These are phyloP conservation scores for Schizopygopsis malacanthus DNA, from an alignment of 2,797 vertebrate genomes.

Conservation along the genomic window DNA sequence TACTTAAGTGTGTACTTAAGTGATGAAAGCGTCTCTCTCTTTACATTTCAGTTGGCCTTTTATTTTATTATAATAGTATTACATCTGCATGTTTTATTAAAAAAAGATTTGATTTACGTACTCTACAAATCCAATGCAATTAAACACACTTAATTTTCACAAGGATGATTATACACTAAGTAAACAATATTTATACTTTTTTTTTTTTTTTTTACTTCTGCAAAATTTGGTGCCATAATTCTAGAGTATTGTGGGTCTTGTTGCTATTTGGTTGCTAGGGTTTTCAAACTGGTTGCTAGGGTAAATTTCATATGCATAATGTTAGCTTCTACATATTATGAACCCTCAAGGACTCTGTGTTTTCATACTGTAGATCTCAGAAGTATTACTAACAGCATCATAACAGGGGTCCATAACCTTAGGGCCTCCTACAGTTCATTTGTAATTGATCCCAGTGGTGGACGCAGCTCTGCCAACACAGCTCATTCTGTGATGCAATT, in stretches of 20 bases:
- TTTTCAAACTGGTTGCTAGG: background rate
- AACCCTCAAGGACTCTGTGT: background rate
- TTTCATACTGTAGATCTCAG: conserved; percentile 2
- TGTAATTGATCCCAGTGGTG: conserved; percentile 66
- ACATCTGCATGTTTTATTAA: background rate
- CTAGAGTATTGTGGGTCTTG: background rate
- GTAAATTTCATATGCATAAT: background rate
- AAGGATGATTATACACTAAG: background rate
- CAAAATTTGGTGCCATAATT: background rate
- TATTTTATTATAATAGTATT: background rate
- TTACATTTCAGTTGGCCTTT: background rate
- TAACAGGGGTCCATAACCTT: background rate
- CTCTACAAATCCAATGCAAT: background rate
- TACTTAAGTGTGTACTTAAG: background rate
- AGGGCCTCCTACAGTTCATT: conserved; percentile 42
- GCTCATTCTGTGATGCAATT: conserved; percentile 29
- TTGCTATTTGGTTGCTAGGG: background rate
- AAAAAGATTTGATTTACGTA: background rate
- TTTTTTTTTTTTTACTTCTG: background rate
- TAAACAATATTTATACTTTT: background rate
- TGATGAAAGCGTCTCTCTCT: background rate
- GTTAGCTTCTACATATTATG: background rate
- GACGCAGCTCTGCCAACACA: conserved; percentile 42
- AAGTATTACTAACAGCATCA: background rate
- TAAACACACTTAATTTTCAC: background rate